Conservation (phyloP, 2,113 vertebrate species). For the Microcebus griseorufus region DNA sequence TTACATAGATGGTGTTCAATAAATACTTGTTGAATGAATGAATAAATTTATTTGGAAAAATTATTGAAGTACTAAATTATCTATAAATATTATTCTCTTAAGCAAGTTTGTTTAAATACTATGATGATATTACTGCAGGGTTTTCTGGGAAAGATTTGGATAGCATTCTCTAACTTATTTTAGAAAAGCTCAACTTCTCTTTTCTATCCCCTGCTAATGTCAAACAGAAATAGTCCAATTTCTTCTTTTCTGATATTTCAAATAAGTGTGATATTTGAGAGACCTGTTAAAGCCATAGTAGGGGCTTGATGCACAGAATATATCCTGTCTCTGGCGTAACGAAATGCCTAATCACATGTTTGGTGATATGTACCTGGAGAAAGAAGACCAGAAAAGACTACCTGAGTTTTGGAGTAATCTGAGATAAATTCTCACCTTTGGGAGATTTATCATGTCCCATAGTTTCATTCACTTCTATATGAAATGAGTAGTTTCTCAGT, state of each 20-base stretch:
- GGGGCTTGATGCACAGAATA: no score
- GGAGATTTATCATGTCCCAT: neutral
- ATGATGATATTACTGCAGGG: neutral
- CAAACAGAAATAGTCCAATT: neutral
- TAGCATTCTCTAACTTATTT: neutral
- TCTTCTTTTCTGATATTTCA: constrained; percentile 44
- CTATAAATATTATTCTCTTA: constrained; percentile 4
- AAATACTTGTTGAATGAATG: neutral
- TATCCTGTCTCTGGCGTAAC: neutral
- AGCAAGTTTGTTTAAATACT: neutral
- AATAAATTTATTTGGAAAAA: constrained; percentile 30
- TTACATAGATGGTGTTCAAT: neutral
- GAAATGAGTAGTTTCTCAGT: neutral
- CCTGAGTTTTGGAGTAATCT: neutral
- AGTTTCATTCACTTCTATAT: neutral
- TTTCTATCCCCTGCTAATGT: neutral
- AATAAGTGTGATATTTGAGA: constrained; percentile 5
- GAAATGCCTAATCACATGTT: neutral
- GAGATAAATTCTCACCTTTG: neutral
- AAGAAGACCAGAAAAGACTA: neutral
- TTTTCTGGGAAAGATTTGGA: neutral
- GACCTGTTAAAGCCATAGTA: neutral
- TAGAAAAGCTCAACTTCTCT: neutral
- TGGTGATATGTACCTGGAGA: neutral
- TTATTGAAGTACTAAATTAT: neutral